Percentiles rank a stretch among this genome's conserved stretches.
Conservation (phyloP, 2,113 vertebrate species). For the Platichthys flesus region DNA sequence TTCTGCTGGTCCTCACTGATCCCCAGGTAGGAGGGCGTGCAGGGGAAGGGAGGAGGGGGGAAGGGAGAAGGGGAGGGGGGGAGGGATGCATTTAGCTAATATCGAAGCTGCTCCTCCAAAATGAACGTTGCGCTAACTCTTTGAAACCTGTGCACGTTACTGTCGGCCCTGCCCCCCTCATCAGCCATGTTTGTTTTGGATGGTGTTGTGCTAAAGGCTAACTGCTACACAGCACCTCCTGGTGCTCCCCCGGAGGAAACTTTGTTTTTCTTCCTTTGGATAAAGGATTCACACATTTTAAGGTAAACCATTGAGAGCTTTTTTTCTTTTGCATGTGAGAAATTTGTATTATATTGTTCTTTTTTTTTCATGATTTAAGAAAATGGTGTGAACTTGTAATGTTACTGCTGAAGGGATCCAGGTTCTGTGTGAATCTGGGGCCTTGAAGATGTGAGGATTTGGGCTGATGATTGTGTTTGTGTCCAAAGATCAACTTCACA, state of each 20-base stretch:
- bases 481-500: slow-evolving; percentile 15
- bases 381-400: slow-evolving; percentile 41
- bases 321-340: slow-evolving; percentile 2
- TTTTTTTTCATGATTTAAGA: slow-evolving; percentile 53
- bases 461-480: slow-evolving; percentile 17
- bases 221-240: slow-evolving; percentile 82
- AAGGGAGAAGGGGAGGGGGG: slow-evolving; percentile 16
- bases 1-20: slow-evolving; percentile 50
- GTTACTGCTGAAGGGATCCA: slow-evolving; percentile 29
- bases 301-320: slow-evolving; percentile 41
- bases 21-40: slow-evolving; percentile 52
- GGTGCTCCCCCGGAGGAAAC: slow-evolving; percentile 78
- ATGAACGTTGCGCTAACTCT: slow-evolving; percentile 67
- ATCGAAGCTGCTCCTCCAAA: slow-evolving; percentile 53
- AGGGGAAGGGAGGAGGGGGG: slow-evolving; percentile 29
- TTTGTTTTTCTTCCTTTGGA: slow-evolving; percentile 33
- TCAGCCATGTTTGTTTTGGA: slow-evolving; percentile 82
- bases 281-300: slow-evolving; percentile 69
- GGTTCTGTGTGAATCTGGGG: slow-evolving; percentile 6
- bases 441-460: slow-evolving; percentile 16
- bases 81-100: slow-evolving; percentile 51
- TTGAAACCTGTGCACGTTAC: slow-evolving; percentile 52
- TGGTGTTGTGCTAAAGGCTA: slow-evolving; percentile 75
- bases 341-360: slow-evolving; percentile 43
- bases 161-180: slow-evolving; percentile 58